phyloP scores from a whole-genome alignment of 1,140 invertebrate species.

The Lethrus apterus region DNA sequence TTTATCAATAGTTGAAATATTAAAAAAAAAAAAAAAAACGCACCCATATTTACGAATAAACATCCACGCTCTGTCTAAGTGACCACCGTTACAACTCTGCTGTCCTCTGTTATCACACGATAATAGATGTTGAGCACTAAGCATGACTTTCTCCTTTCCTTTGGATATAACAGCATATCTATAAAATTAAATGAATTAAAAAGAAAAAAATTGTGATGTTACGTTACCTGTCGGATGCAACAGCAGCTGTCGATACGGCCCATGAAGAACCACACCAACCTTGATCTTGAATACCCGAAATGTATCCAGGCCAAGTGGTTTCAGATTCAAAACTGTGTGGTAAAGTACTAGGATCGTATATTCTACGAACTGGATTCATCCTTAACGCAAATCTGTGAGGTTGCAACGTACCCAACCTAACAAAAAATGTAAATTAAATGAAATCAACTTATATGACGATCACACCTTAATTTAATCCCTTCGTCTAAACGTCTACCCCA shows the following conservation, averaged over 20 bases:
- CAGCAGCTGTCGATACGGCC: conserved; percentile 78
- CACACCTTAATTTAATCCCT: conserved; percentile 59
- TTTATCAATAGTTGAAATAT: conserved; percentile 2
- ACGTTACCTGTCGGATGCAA: conserved; percentile 72
- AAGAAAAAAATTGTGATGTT: not conserved
- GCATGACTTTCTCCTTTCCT: conserved; percentile 56
- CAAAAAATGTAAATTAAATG: not conserved
- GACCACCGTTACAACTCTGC: conserved; percentile 77
- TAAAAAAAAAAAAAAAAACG: conserved; percentile 19
- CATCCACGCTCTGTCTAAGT: conserved; percentile 85
- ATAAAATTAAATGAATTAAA: conserved; percentile 4
- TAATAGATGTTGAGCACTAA: conserved; percentile 79
- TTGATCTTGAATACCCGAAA: conserved; percentile 75
- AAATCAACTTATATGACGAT: conserved; percentile 36
- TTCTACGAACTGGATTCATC: conserved; percentile 60
- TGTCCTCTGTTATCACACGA: conserved; percentile 74
- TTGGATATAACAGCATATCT: conserved; percentile 76
- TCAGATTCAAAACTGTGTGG: conserved; percentile 69
- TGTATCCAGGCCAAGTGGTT: conserved; percentile 60
- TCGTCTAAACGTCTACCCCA: conserved; percentile 76
- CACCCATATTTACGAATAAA: conserved; percentile 79
- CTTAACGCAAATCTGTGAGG: conserved; percentile 52
- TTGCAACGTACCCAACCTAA: conserved; percentile 47
- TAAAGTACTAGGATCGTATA: conserved; percentile 51
- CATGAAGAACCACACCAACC: conserved; percentile 89